Conservation (phyloP, 2,888 invertebrate species). For the Mimachlamys varia region DNA sequence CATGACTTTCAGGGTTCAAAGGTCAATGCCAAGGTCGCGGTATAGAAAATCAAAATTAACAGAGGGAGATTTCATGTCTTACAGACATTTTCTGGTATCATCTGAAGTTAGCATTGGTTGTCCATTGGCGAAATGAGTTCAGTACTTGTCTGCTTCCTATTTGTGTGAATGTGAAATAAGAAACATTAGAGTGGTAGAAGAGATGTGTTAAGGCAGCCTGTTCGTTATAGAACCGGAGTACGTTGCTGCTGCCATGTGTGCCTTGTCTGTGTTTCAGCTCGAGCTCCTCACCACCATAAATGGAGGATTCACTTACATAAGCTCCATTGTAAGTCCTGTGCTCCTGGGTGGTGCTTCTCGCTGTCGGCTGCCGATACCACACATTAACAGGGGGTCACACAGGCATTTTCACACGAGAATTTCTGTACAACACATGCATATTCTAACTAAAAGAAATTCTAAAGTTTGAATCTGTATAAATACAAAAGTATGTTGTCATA, state of each 20-base stretch:
- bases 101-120: too few species aligned
- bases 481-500: neutral
- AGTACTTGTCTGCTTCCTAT: too few species aligned
- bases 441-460: too few species aligned
- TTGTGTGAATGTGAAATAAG: too few species aligned
- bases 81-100: too few species aligned
- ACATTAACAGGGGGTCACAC: conserved; percentile 14
- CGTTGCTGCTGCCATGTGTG: neutral
- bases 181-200: too few species aligned
- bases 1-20: too few species aligned
- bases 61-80: too few species aligned
- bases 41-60: too few species aligned
- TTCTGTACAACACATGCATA: too few species aligned
- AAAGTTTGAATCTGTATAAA: neutral
- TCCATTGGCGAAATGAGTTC: too few species aligned
- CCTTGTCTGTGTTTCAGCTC: conserved; percentile 24
- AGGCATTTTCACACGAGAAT: neutral
- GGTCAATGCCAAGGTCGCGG: too few species aligned
- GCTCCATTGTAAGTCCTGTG: conserved; percentile 13
- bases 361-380: conserved; percentile 1
- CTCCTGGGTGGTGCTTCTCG: conserved; percentile 12
- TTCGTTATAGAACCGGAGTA: neutral
- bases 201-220: neutral
- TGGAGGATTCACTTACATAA: conserved; percentile 31
- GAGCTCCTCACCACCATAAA: conserved; percentile 25